phyloP scores from a whole-genome alignment of 2,888 invertebrate species.

The Mayetiola destructor region DNA sequence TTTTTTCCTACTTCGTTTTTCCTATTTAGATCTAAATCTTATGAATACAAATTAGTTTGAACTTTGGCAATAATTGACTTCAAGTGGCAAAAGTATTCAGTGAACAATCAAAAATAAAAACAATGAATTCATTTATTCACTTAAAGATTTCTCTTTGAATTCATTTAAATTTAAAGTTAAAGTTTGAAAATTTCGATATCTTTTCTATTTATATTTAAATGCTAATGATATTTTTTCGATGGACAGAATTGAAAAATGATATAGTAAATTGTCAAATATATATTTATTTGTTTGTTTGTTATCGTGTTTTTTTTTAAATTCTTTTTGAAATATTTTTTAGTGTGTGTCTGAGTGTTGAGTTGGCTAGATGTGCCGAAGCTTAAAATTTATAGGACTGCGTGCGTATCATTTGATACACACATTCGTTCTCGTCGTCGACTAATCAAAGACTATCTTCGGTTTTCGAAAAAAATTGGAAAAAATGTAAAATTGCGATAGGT shows the following conservation, averaged over 20 bases:
- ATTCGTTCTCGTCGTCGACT: conserved; percentile 9
- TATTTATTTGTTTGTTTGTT: not conserved
- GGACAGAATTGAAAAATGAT: conserved; percentile 8
- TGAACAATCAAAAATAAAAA: conserved; percentile 12
- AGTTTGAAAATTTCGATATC: no score
- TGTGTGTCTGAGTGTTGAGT: no score
- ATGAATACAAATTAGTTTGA: no score
- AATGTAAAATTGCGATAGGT: not conserved
- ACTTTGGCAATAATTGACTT: no score
- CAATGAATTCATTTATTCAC: not conserved
- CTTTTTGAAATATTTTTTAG: not conserved
- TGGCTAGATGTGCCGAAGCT: no score
- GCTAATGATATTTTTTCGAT: conserved; percentile 11
- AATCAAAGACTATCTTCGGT: conserved; percentile 3
- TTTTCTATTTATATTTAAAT: no score
- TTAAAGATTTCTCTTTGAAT: not conserved
- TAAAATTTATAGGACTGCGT: not conserved
- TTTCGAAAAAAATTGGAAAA: not conserved
- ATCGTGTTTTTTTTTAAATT: not conserved
- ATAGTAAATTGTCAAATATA: not conserved
- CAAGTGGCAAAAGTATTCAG: no score
- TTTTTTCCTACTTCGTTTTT: no score
- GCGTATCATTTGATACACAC: conserved; percentile 6
- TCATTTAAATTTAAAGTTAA: no score
- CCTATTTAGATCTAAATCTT: no score